Conservation (phyloP, 2,113 vertebrate genomes). For the Globicephala melas region DNA sequence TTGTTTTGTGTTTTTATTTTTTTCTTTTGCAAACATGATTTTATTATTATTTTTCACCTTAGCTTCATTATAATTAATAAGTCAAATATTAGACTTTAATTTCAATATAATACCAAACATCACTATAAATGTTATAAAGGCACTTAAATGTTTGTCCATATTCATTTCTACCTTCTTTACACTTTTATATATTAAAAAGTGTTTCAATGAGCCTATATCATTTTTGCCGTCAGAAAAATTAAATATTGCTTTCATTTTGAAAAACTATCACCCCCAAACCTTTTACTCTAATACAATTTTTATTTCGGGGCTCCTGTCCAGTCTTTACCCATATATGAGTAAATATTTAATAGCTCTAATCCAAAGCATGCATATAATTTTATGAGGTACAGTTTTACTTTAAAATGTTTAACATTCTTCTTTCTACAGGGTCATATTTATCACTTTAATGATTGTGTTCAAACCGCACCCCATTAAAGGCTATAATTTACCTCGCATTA, state of each 20-base stretch:
- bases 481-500: slow-evolving; percentile 58
- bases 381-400: slow-evolving; percentile 59
- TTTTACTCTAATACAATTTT: slow-evolving; percentile 27
- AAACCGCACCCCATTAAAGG: slow-evolving; percentile 32
- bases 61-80: slow-evolving; percentile 1
- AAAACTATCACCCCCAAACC: slow-evolving; percentile 24
- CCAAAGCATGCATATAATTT: slow-evolving; percentile 57
- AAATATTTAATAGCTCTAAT: slow-evolving; percentile 65
- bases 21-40: slow-evolving; percentile 6
- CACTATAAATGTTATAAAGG: background rate
- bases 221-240: slow-evolving; percentile 31
- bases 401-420: slow-evolving; percentile 54
- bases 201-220: background rate
- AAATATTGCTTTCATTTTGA: slow-evolving; percentile 13
- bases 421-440: slow-evolving; percentile 54
- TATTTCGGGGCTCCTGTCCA: slow-evolving; percentile 35
- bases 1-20: background rate
- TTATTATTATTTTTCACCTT: slow-evolving; percentile 18
- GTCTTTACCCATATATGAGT: slow-evolving; percentile 40
- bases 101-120: background rate
- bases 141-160: background rate
- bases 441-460: slow-evolving; percentile 59
- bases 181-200: background rate
- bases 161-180: slow-evolving; percentile 1
- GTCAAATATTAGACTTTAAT: background rate